A percentile compares a stretch with the other conserved stretches of the same genome.
phyloP scores from a whole-genome alignment of 2,113 vertebrate species.

The Lamprologus ornatipinnis region DNA sequence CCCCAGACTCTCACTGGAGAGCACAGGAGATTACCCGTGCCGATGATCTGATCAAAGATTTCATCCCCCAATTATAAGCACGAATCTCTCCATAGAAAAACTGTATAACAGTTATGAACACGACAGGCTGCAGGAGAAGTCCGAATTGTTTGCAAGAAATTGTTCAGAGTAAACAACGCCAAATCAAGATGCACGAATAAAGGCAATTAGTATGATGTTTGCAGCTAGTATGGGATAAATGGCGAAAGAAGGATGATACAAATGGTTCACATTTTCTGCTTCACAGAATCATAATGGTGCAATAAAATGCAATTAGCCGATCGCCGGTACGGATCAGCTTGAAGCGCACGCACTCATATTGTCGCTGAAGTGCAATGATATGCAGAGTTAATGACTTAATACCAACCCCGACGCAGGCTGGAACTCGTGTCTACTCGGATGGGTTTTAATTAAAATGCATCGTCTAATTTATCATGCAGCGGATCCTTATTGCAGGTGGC shows the following conservation, averaged over 20 bases:
- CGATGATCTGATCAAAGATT: conserved; percentile 42
- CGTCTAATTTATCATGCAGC: background rate
- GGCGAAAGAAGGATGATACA: background rate
- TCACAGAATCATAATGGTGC: conserved; percentile 11
- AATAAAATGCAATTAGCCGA: conserved; percentile 42
- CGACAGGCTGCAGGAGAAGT: background rate
- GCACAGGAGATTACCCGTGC: conserved; percentile 21
- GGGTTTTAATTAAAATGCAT: conserved; percentile 19
- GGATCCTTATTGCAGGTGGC: background rate
- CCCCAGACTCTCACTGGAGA: conserved; percentile 36
- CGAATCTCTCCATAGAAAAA: background rate
- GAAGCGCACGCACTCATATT: background rate
- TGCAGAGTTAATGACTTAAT: conserved; percentile 28
- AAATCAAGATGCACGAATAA: conserved; percentile 10
- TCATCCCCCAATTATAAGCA: background rate
- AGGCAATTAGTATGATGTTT: conserved; percentile 27
- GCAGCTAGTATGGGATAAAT: background rate
- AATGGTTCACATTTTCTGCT: conserved; percentile 44
- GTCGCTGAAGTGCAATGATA: conserved; percentile 8
- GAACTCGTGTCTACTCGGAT: background rate
- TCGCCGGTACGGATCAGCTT: background rate
- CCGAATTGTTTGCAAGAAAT: background rate
- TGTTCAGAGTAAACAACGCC: conserved; percentile 8
- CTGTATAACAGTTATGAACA: background rate
- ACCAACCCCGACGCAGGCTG: conserved; percentile 1